phyloP scores from a whole-genome alignment of 2,113 vertebrate genomes.

The Nymphicus hollandicus region DNA sequence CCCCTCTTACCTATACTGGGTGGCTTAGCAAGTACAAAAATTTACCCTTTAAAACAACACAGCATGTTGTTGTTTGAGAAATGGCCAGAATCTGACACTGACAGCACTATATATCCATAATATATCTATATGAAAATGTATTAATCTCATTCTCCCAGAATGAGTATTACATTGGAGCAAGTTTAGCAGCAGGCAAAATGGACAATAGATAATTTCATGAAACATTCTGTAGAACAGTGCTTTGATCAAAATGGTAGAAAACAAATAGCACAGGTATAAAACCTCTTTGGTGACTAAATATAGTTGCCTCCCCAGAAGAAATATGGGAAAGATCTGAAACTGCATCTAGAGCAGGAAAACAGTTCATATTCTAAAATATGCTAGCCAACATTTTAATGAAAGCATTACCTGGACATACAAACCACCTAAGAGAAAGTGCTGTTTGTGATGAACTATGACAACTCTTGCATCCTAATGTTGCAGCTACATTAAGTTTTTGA shows the following conservation, averaged over 20 bases:
- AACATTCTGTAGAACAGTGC: background rate
- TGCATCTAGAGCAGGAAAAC: background rate
- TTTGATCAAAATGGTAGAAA: background rate
- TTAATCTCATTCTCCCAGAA: background rate
- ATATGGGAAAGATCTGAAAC: background rate
- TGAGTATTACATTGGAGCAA: background rate
- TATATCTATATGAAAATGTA: background rate
- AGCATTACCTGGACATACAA: background rate
- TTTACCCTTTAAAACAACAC: background rate
- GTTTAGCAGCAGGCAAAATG: background rate
- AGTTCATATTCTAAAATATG: background rate
- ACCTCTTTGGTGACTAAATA: background rate
- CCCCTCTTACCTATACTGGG: background rate
- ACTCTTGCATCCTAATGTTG: background rate
- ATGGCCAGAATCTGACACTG: background rate
- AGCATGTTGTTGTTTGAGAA: background rate
- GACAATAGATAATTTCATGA: background rate
- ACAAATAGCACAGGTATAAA: background rate
- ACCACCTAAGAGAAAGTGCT: background rate
- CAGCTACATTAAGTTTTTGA: background rate
- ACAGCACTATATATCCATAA: background rate
- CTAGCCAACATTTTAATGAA: background rate
- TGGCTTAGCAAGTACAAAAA: background rate
- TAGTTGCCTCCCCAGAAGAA: background rate
- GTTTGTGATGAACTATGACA: background rate